Evolutionary conservation across 2,113 vertebrate genomes (phyloP).

Genomic region (Phylloscopus trochilus): DNA sequence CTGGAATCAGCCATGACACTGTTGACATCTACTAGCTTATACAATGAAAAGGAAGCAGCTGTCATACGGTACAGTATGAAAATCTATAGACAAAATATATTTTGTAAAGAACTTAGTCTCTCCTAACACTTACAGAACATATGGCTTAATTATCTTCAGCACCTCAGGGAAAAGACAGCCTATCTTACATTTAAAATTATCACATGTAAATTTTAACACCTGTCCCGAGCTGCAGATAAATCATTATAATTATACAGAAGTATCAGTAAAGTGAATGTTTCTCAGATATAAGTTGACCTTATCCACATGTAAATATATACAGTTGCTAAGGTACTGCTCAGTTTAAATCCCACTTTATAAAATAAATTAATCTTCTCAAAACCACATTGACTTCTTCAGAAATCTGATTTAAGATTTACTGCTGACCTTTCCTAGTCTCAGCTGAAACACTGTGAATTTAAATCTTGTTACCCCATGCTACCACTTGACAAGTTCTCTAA

Average conservation of each 20-base stretch:
- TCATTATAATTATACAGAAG: background rate
- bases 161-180: background rate
- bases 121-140: background rate
- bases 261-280: constrained; percentile 1
- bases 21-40: background rate
- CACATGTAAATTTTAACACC: background rate
- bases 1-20: background rate
- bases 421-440: constrained; percentile 6
- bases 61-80: background rate
- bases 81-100: background rate
- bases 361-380: constrained; percentile 8
- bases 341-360: background rate
- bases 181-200: background rate
- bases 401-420: constrained; percentile 10
- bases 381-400: background rate
- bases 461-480: background rate
- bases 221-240: background rate
- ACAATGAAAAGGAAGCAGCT: background rate
- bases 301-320: constrained; percentile 27
- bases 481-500: background rate
- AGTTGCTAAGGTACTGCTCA: background rate
- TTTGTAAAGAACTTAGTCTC: background rate
- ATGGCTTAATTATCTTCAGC: background rate
- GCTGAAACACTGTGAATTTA: constrained; percentile 7
- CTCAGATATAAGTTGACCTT: constrained; percentile 11